Conservation (phyloP, 1,140 invertebrate species). For the Plodia interpunctella region DNA sequence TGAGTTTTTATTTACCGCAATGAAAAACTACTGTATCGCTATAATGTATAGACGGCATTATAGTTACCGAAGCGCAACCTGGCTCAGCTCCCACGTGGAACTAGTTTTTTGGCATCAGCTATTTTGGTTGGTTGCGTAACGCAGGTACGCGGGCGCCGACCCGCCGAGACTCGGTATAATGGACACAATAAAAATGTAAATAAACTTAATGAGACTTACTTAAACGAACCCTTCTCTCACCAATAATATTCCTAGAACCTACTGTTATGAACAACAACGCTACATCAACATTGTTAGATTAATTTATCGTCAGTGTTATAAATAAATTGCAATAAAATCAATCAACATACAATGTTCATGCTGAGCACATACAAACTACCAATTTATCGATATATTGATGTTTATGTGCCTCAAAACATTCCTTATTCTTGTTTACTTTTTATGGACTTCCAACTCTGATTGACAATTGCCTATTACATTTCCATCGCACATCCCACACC, state of each 20-base stretch:
- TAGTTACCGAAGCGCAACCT: conserved; percentile 8
- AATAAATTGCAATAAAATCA: not conserved
- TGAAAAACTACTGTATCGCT: too few species aligned
- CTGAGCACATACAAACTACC: not conserved
- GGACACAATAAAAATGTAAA: conserved; percentile 53
- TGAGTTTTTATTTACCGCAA: too few species aligned
- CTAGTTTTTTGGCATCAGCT: conserved; percentile 68
- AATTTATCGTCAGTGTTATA: not conserved
- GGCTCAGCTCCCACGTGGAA: conserved; percentile 45
- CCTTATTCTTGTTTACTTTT: conserved; percentile 30
- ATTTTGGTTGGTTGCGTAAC: conserved; percentile 64
- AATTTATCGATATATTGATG: conserved; percentile 2
- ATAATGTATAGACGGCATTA: not conserved
- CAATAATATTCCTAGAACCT: not conserved
- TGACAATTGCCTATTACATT: conserved; percentile 64
- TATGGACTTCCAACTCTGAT: conserved; percentile 62
- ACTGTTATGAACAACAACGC: not conserved
- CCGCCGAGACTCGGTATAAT: conserved; percentile 39
- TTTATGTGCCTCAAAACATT: not conserved
- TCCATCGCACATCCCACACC: conserved; percentile 50
- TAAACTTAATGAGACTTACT: conserved; percentile 53
- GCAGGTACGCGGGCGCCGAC: conserved; percentile 52
- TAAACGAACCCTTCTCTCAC: conserved; percentile 22
- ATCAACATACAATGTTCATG: not conserved
- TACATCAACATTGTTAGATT: not conserved